Percentiles rank a stretch among this genome's conserved stretches.
phyloP scores from a whole-genome alignment of 2,113 vertebrate genomes.

The Forbesichthys agassizii region DNA sequence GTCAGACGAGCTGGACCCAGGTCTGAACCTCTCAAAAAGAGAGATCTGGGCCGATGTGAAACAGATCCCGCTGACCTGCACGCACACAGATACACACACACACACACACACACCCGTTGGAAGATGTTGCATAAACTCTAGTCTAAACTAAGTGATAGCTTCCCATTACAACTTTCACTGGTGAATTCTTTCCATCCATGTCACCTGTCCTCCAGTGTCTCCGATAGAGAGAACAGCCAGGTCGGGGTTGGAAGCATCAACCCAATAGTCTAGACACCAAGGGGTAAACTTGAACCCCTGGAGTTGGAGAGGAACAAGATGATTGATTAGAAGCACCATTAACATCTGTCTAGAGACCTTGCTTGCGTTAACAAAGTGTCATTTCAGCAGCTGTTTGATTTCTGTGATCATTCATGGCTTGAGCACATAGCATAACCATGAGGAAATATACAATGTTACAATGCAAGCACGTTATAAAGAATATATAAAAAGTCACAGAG shows the following conservation, averaged over 20 bases:
- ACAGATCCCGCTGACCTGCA: slow-evolving; percentile 75
- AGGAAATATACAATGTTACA: no score
- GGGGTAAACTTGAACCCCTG: slow-evolving; percentile 74
- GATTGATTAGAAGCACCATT: not conserved
- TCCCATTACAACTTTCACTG: not conserved
- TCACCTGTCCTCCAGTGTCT: slow-evolving; percentile 82
- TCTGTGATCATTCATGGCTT: no score
- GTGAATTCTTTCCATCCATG: not conserved
- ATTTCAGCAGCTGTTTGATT: no score
- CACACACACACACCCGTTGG: not conserved
- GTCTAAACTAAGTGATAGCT: not conserved
- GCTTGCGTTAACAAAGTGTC: no score
- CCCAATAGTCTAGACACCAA: slow-evolving; percentile 82
- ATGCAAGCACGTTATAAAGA: no score
- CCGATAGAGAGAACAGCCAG: slow-evolving; percentile 79
- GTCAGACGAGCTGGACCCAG: slow-evolving; percentile 61
- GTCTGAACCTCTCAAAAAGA: slow-evolving; percentile 66
- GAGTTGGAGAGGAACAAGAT: not conserved
- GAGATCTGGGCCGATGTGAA: slow-evolving; percentile 74
- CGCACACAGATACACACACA: not conserved
- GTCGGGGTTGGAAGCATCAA: slow-evolving; percentile 68
- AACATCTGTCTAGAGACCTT: no score
- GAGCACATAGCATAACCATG: no score
- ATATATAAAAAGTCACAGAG: not conserved
- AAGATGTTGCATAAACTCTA: not conserved